Percentiles rank a stretch among this genome's conserved stretches.
These are phyloP conservation scores for Ictalurus punctatus DNA, from an alignment of 2,113 vertebrate species.

Conservation along the genomic window DNA sequence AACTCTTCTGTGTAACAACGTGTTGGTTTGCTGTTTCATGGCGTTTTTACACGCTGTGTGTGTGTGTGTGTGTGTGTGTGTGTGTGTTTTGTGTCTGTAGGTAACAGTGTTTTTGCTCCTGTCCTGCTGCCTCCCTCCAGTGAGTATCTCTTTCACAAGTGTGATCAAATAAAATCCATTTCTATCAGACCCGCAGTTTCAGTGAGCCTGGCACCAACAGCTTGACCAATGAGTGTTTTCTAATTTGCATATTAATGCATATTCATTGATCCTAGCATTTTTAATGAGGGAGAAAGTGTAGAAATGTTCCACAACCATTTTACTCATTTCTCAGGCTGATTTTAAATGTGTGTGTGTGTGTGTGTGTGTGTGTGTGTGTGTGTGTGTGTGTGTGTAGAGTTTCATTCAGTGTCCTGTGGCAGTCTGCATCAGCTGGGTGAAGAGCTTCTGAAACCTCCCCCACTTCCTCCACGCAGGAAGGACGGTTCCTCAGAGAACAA, in stretches of 20 bases:
- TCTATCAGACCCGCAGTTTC: neutral
- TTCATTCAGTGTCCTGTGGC: constrained; percentile 87
- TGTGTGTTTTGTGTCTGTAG: constrained; percentile 62
- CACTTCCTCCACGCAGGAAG: constrained; percentile 91
- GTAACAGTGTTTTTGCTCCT: constrained; percentile 83
- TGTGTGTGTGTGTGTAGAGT: constrained; percentile 69
- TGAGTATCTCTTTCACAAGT: constrained; percentile 71
- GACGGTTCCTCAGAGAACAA: constrained; percentile 81
- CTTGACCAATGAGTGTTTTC: neutral
- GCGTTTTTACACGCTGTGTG: neutral
- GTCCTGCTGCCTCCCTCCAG: constrained; percentile 84
- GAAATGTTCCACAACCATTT: neutral
- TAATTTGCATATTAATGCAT: neutral
- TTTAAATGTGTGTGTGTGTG: too few relatives aligned
- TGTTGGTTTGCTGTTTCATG: neutral
- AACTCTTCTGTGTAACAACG: neutral
- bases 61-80: constrained; percentile 2
- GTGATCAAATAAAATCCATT: neutral
- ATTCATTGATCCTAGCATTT: neutral
- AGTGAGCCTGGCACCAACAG: neutral
- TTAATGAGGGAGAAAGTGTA: neutral
- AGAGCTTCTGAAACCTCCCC: constrained; percentile 87
- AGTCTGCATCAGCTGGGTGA: constrained; percentile 88
- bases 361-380: neutral
- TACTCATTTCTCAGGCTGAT: neutral